Conservation (phyloP, 2,888 invertebrate species). For the Homarus gammarus region DNA sequence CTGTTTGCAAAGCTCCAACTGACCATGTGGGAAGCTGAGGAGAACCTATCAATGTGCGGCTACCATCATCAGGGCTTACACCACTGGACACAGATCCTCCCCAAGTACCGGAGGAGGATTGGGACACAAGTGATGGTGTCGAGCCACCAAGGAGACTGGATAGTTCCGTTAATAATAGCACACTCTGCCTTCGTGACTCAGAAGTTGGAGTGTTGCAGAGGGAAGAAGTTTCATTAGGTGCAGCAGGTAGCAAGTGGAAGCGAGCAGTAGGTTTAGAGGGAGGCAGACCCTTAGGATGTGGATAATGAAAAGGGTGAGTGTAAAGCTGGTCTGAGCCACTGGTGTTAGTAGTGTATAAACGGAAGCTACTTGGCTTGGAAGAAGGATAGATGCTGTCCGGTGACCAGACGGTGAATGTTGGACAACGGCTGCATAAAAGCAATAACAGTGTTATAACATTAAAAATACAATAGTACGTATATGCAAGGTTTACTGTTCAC, state of each 20-base stretch:
- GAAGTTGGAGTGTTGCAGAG: constrained; percentile 27
- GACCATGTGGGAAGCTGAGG: constrained; percentile 24
- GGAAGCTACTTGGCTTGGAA: constrained; percentile 40
- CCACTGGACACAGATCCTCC: constrained; percentile 28
- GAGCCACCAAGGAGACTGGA: constrained; percentile 36
- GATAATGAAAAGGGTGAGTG: constrained; percentile 33
- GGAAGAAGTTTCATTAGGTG: neutral
- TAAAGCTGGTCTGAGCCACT: constrained; percentile 12
- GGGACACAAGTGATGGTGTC: constrained; percentile 25
- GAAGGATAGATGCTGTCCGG: constrained; percentile 3
- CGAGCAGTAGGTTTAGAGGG: constrained; percentile 60
- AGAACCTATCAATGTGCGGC: constrained; percentile 14
- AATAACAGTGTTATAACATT: neutral
- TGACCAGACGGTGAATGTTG: constrained; percentile 29
- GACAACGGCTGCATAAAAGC: constrained; percentile 25
- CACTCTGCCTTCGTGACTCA: constrained; percentile 2
- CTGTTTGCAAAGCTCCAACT: constrained; percentile 17
- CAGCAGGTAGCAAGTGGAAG: constrained; percentile 35
- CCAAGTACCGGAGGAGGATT: constrained; percentile 17
- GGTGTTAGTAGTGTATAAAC: constrained; percentile 20
- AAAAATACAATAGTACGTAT: neutral
- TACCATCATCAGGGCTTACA: neutral
- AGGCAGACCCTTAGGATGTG: constrained; percentile 49
- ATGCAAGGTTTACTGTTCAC: neutral
- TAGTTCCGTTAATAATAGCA: constrained; percentile 12